Conservation (phyloP, 2,888 invertebrate genomes). For the Drosophila ezoana region DNA sequence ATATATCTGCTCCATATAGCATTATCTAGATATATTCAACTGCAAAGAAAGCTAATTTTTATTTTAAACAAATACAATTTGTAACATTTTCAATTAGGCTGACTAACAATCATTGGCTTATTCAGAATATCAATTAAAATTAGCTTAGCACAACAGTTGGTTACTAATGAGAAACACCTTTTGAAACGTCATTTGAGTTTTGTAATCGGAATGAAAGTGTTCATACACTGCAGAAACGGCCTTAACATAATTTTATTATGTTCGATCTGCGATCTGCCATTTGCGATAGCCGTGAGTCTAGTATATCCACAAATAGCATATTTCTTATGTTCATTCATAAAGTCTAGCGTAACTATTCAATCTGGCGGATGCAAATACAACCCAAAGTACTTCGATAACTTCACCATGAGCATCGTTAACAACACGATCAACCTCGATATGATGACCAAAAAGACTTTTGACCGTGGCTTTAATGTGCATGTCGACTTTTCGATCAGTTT, state of each 20-base stretch:
- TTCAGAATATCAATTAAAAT: conserved; percentile 35
- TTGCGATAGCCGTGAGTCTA: conserved; percentile 36
- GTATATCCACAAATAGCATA: background rate
- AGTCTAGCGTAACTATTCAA: conserved; percentile 49
- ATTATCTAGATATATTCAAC: no score
- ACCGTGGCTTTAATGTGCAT: conserved; percentile 43
- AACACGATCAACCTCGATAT: conserved; percentile 56
- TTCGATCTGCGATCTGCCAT: background rate
- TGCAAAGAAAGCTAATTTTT: no score
- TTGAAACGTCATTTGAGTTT: conserved; percentile 24
- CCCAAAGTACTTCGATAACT: conserved; percentile 54
- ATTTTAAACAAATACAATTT: no score
- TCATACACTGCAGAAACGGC: background rate
- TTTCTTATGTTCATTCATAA: background rate
- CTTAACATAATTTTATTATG: conserved; percentile 18
- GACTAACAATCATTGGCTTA: background rate
- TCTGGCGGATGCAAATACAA: conserved; percentile 40
- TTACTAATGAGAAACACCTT: background rate
- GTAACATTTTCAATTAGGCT: background rate
- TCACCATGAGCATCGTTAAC: conserved; percentile 49
- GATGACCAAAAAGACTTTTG: conserved; percentile 30
- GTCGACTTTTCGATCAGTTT: conserved; percentile 65
- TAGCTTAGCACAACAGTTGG: conserved; percentile 10
- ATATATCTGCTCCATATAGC: no score
- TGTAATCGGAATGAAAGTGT: conserved; percentile 28